Evolutionary conservation across 2,888 invertebrate genomes (phyloP), one percentile per base, ranked within the genome.

Genomic region (Lamellibrachia columna): DNA sequence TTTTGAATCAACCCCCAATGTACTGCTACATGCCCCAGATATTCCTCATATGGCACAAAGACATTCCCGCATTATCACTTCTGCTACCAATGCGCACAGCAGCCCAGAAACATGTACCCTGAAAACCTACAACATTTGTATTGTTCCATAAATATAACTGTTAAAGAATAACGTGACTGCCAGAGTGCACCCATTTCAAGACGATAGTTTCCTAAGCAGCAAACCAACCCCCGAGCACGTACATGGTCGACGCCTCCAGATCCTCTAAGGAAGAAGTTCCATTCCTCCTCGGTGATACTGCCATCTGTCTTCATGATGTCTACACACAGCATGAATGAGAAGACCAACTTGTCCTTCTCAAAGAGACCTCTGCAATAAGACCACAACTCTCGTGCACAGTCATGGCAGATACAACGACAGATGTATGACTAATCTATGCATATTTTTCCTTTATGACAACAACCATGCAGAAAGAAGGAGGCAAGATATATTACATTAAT

Each of bases 211-310:
- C 40, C 40, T 40, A 40, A 40, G 40, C 40, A 40, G 40, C 40
- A 40, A 40, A 40, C 40, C 40, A 40, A 40, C 40, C 40, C 40
- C 40, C 15, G 6, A 22, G 75, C 22, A 75, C 75, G 1, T 75
- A 75, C 75, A 75, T 75, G 75, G 3, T 75, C 75, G 22, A n/a
- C 75, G 75, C 75, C 75, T 75, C 75, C 75, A 2, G 96, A 98
- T 1, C 98, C 98, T 90, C 98, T 97, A 0, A 98, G 97, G 92
- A 99, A 97, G 95, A 98, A 98, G 96, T 97, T 98, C 97, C 98
- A 98, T 95, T 98, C 98, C 0, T 97, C 96, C 0, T 97, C 97
- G 0, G 96, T 96, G 15, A 99, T 97, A 0, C 97, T 95, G 0
- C 97, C 97, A 0, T 97, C 97, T 95, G 98, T 97, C 92, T 97